phyloP scores from a whole-genome alignment of 2,113 vertebrate genomes.

The Chaetorhynchus papuensis region DNA sequence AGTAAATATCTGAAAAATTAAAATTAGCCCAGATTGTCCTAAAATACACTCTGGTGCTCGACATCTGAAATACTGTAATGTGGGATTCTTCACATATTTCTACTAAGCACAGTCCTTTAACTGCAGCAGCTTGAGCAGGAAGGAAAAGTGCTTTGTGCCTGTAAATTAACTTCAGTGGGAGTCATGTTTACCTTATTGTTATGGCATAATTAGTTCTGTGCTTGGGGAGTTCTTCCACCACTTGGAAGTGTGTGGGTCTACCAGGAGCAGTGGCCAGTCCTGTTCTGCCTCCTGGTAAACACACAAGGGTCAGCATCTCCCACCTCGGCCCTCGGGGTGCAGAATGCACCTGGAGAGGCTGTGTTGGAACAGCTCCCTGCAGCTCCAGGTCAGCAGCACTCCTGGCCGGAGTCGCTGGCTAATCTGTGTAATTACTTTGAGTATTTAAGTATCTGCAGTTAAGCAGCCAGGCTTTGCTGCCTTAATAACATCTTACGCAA shows the following conservation, averaged over 20 bases:
- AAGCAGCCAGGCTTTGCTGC: conserved; percentile 46
- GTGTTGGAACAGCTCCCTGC: neutral
- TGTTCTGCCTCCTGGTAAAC: neutral
- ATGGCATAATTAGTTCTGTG: neutral
- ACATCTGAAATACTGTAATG: neutral
- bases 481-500: conserved; percentile 21
- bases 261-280: neutral
- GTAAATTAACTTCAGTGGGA: neutral
- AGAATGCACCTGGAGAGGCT: neutral
- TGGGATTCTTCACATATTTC: neutral
- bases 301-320: neutral
- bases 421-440: conserved; percentile 32
- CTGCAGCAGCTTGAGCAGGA: neutral
- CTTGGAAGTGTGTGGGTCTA: fast-evolving
- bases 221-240: neutral
- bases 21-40: neutral
- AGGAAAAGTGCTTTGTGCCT: neutral
- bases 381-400: neutral
- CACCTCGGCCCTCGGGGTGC: fast-evolving
- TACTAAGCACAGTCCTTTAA: neutral
- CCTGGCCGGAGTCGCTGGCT: neutral
- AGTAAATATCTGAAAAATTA: neutral
- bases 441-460: conserved; percentile 42
- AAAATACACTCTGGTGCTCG: fast-evolving
- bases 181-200: neutral